Conservation (phyloP, 2,113 vertebrate species). For the Prochilodus magdalenae region DNA sequence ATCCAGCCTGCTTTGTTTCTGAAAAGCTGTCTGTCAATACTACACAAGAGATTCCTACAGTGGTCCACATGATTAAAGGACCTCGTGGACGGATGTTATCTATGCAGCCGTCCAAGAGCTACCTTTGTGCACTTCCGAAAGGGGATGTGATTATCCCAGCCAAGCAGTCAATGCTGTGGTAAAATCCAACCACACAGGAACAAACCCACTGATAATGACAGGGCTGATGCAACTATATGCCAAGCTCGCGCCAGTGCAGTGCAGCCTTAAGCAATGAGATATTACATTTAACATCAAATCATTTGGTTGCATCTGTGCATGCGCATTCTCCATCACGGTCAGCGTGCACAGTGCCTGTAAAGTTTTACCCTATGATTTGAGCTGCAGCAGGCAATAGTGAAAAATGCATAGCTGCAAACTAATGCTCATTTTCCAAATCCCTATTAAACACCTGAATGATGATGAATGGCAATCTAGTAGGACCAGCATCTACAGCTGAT, state of each 20-base stretch:
- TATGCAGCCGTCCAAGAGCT: not conserved
- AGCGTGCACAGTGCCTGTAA: not conserved
- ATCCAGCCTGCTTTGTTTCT: not conserved
- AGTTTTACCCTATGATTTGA: not conserved
- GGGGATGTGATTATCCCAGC: not conserved
- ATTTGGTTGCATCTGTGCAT: not conserved
- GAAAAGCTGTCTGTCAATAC: not conserved
- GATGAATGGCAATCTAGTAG: not conserved
- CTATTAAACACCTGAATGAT: not conserved
- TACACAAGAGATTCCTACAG: not conserved
- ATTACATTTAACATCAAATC: not conserved
- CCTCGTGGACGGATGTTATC: not conserved
- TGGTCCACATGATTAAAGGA: not conserved
- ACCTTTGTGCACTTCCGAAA: constrained; percentile 1
- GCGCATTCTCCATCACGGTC: not conserved
- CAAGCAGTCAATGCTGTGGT: not conserved
- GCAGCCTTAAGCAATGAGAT: not conserved
- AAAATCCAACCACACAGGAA: constrained; percentile 22
- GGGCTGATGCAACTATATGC: not conserved
- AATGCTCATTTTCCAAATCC: not conserved
- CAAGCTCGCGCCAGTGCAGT: not conserved
- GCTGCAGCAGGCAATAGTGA: not conserved
- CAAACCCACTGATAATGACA: not conserved
- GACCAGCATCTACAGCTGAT: too few relatives aligned
- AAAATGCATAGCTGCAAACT: not conserved